These are phyloP conservation scores for Drosophila sucinea DNA, from an alignment of 1,140 invertebrate genomes.

Conservation along the genomic window DNA sequence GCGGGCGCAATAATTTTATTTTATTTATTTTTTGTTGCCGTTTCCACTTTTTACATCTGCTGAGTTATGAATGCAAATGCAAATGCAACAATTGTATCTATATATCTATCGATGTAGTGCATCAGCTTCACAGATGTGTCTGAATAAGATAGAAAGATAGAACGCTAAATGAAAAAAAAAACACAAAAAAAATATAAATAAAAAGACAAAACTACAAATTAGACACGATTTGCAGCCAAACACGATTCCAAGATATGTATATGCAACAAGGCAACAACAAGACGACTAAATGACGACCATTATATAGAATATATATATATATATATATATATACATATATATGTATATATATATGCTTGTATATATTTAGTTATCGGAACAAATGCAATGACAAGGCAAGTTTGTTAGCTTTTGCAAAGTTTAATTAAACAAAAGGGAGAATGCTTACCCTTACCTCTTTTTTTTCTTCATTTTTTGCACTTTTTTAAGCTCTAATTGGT, in stretches of 20 bases:
- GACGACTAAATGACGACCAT: slow-evolving; percentile 41
- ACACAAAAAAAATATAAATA: background rate
- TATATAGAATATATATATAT: slow-evolving; percentile 46
- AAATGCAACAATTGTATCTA: slow-evolving; percentile 59
- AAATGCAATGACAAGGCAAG: slow-evolving; percentile 34
- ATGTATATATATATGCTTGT: slow-evolving; percentile 29
- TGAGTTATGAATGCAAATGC: slow-evolving; percentile 78
- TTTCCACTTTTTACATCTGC: slow-evolving; percentile 51
- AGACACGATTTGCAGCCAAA: slow-evolving; percentile 73
- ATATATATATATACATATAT: slow-evolving; percentile 24
- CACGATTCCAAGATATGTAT: slow-evolving; percentile 60
- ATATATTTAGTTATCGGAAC: slow-evolving; percentile 38
- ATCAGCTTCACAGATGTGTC: slow-evolving; percentile 47
- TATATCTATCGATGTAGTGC: slow-evolving; percentile 75
- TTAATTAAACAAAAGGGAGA: slow-evolving; percentile 25
- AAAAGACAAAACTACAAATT: slow-evolving; percentile 62
- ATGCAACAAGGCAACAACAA: slow-evolving; percentile 37
- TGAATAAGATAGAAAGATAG: slow-evolving; percentile 28
- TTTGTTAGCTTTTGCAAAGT: slow-evolving; percentile 14
- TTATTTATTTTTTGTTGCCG: slow-evolving; percentile 14
- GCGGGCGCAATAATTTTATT: slow-evolving; percentile 61
- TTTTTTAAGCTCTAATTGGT: slow-evolving; percentile 59
- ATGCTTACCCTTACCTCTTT: slow-evolving; percentile 58
- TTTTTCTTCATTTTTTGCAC: slow-evolving; percentile 37
- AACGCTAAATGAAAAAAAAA: slow-evolving; percentile 8